Evolutionary conservation across 2,888 invertebrate species (phyloP).

Genomic region (Priocnemis perturbator): DNA sequence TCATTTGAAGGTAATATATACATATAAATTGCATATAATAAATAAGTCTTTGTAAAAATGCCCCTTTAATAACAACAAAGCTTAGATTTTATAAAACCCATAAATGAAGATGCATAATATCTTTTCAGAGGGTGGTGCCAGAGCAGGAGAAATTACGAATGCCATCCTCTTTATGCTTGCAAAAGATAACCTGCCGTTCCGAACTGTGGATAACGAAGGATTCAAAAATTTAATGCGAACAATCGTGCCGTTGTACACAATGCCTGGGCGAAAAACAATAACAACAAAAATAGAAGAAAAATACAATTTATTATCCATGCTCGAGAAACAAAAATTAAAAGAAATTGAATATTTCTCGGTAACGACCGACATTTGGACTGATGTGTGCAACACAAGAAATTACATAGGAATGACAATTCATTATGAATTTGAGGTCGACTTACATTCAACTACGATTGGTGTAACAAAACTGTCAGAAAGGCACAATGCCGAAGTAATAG

Average conservation of each 20-base stretch:
- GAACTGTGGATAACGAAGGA: conserved; percentile 40
- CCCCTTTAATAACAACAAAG: too few relatives aligned
- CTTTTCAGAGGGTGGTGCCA: neutral
- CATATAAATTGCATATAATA: too few relatives aligned
- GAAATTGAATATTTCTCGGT: neutral
- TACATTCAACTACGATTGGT: conserved; percentile 2
- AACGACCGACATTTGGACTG: neutral
- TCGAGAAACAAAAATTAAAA: conserved; percentile 1
- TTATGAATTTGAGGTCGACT: neutral
- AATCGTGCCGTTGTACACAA: conserved; percentile 29
- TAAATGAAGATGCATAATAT: too few relatives aligned
- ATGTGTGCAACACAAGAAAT: neutral
- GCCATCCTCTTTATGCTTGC: conserved; percentile 31
- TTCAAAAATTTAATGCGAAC: conserved; percentile 31
- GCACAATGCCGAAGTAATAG: neutral
- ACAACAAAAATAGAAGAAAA: conserved; percentile 3
- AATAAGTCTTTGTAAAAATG: too few relatives aligned
- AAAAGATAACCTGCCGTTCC: conserved; percentile 34
- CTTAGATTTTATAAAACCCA: too few relatives aligned
- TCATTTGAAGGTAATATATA: too few relatives aligned
- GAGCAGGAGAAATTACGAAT: neutral
- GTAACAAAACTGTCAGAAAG: neutral
- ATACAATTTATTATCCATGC: neutral
- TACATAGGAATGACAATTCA: neutral
- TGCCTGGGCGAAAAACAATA: neutral